phyloP scores from a whole-genome alignment of 2,113 vertebrate genomes.

The Clarias gariepinus region DNA sequence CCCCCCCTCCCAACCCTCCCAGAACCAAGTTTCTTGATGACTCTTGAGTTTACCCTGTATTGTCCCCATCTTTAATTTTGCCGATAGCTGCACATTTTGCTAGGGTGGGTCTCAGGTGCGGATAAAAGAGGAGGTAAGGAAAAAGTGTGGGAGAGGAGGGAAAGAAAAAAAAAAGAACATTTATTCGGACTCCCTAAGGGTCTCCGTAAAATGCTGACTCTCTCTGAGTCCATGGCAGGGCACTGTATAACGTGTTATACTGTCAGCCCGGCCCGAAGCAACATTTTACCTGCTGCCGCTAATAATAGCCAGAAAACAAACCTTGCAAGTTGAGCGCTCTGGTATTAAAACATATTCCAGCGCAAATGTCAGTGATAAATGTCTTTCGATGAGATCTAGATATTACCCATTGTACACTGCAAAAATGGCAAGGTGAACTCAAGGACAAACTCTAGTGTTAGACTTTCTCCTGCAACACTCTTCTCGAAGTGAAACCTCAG shows the following conservation, averaged over 20 bases:
- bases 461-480: conserved; percentile 35
- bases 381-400: neutral
- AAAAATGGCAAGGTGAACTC: conserved; percentile 7
- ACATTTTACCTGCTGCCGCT: conserved; percentile 35
- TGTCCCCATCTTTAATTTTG: conserved; percentile 64
- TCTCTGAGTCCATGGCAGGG: conserved; percentile 35
- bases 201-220: conserved; percentile 69
- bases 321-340: neutral
- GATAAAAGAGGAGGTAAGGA: conserved; percentile 58
- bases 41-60: conserved; percentile 62
- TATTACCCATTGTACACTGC: neutral
- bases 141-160: conserved; percentile 26
- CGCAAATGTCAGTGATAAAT: neutral
- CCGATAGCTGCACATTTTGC: conserved; percentile 72
- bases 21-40: conserved; percentile 72
- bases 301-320: conserved; percentile 34
- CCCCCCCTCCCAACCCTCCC: conserved; percentile 1
- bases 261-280: conserved; percentile 49
- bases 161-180: conserved; percentile 51
- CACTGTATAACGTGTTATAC: conserved; percentile 58
- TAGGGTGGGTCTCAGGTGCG: conserved; percentile 70
- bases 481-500: conserved; percentile 70
- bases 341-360: neutral
- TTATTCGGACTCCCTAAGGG: conserved; percentile 65
- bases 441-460: conserved; percentile 7